phyloP scores from a whole-genome alignment of 2,113 vertebrate species.

The Lutjanus erythropterus region DNA sequence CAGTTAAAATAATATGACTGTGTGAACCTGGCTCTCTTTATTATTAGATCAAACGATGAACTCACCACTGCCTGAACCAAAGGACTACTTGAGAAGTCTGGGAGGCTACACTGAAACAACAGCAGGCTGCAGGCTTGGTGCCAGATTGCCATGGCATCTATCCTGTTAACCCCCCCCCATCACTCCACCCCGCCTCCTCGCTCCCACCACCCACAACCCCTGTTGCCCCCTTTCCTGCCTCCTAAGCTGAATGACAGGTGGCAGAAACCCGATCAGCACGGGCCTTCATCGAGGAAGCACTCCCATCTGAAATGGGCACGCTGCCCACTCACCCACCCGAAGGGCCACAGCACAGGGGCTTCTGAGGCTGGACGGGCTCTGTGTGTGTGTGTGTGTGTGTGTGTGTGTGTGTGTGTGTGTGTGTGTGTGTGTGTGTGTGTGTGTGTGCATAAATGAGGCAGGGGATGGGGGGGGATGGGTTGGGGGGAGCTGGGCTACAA shows the following conservation, averaged over 20 bases:
- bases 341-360: constrained; percentile 56
- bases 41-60: background rate
- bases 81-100: constrained; percentile 34
- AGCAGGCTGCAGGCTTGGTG: constrained; percentile 59
- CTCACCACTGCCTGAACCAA: constrained; percentile 23
- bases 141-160: constrained; percentile 79
- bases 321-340: constrained; percentile 76
- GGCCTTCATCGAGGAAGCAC: constrained; percentile 69
- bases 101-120: constrained; percentile 51
- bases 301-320: constrained; percentile 70
- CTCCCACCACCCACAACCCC: constrained; percentile 53
- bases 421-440: constrained; percentile 24
- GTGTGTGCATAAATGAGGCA: constrained; percentile 34
- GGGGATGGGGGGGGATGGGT: constrained; percentile 29
- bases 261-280: constrained; percentile 83
- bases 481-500: constrained; percentile 44
- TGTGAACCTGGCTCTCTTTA: background rate
- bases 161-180: constrained; percentile 39
- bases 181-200: constrained; percentile 30
- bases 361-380: constrained; percentile 44
- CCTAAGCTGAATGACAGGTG: constrained; percentile 86
- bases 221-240: constrained; percentile 65
- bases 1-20: background rate
- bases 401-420: constrained; percentile 35
- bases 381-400: too few species aligned